Evolutionary conservation across 2,113 vertebrate genomes (phyloP).

Genomic region (Phylloscopus trochiloides): DNA sequence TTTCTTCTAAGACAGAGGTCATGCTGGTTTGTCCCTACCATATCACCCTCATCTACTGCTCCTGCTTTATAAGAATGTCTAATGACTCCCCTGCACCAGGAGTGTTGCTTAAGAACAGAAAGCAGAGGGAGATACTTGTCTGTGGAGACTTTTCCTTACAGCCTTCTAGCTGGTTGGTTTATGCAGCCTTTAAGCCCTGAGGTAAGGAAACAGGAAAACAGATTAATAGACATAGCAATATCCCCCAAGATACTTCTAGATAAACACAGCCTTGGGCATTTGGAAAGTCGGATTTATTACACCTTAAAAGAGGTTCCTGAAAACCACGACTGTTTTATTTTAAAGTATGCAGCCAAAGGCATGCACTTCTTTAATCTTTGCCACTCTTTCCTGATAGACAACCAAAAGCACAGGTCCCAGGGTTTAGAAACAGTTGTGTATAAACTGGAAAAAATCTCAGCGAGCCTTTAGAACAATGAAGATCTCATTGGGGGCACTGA

Average conservation of each 20-base stretch:
- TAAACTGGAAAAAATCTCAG: slow-evolving; percentile 65
- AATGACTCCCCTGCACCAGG: not conserved
- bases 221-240: slow-evolving; percentile 64
- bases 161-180: slow-evolving; percentile 42
- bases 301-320: slow-evolving; percentile 67
- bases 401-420: slow-evolving; percentile 35
- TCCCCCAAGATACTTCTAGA: slow-evolving; percentile 67
- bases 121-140: slow-evolving; percentile 7
- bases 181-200: slow-evolving; percentile 49
- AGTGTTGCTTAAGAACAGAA: slow-evolving; percentile 24
- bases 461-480: slow-evolving; percentile 64
- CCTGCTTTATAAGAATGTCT: not conserved
- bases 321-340: slow-evolving; percentile 59
- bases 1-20: slow-evolving; percentile 20
- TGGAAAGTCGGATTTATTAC: slow-evolving; percentile 67
- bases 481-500: slow-evolving; percentile 65
- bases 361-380: slow-evolving; percentile 68
- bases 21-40: not conserved
- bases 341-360: slow-evolving; percentile 64
- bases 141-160: slow-evolving; percentile 36
- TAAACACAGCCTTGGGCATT: slow-evolving; percentile 70
- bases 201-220: slow-evolving; percentile 68
- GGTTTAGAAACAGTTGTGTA: slow-evolving; percentile 56
- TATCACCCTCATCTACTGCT: not conserved
- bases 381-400: slow-evolving; percentile 55